phyloP scores from a whole-genome alignment of 2,888 invertebrate genomes.

The Nymphalis c-album region DNA sequence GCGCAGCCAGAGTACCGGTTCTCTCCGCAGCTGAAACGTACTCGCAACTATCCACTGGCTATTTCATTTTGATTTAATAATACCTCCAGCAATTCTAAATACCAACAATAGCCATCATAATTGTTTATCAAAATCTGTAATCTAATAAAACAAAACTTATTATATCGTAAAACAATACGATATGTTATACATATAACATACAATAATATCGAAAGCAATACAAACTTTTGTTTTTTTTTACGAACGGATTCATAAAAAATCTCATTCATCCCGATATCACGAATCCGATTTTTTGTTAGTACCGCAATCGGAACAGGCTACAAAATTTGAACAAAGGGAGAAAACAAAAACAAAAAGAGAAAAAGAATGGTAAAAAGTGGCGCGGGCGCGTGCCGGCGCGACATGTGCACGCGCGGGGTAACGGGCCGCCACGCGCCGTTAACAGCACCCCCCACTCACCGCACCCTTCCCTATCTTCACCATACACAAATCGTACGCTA shows the following conservation, averaged over 20 bases:
- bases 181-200: too few relatives aligned
- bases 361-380: slow-evolving; percentile 71
- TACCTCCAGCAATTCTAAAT: slow-evolving; percentile 41
- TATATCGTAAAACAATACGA: too few relatives aligned
- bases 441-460: slow-evolving; percentile 37
- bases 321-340: slow-evolving; percentile 71
- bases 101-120: background rate
- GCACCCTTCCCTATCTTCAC: slow-evolving; percentile 38
- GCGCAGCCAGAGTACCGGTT: slow-evolving; percentile 68
- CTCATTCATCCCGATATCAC: slow-evolving; percentile 29
- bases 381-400: slow-evolving; percentile 77
- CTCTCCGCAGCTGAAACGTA: slow-evolving; percentile 71
- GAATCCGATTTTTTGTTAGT: slow-evolving; percentile 38
- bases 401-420: slow-evolving; percentile 76
- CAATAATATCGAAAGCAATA: background rate
- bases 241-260: slow-evolving; percentile 14
- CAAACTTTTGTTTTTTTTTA: slow-evolving; percentile 1
- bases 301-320: slow-evolving; percentile 36
- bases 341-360: slow-evolving; percentile 69
- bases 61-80: slow-evolving; percentile 80
- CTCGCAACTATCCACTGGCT: slow-evolving; percentile 57
- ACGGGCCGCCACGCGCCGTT: slow-evolving; percentile 70
- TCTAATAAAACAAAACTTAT: too few relatives aligned
- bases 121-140: too few relatives aligned
- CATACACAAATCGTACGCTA: slow-evolving; percentile 21